Evolutionary conservation across 2,797 vertebrate genomes (phyloP), one percentile per base, ranked within the genome.

Genomic region (Lates japonicus): DNA sequence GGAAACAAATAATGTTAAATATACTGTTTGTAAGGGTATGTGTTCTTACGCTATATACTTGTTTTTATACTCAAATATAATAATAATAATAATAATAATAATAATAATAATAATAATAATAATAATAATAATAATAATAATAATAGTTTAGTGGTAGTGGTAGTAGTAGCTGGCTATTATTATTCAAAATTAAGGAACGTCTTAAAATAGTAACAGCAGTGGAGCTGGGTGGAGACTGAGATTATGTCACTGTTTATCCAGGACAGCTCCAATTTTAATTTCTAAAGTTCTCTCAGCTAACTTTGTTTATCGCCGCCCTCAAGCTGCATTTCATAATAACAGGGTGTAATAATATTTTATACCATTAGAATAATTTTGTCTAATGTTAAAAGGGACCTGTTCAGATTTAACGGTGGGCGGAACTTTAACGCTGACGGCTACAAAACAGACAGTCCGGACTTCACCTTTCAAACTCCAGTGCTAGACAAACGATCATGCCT

Each of bases 381-480:
- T 55, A 4, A 31, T 31, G 4, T 63, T 33, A 13, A 25, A 16
- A 9, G 10, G 25, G 2, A n/a, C 0, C 20, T 17, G 33, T 22
- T 2, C 22, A 48, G 52, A 20, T 20, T 60, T 44, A 51, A 19
- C 60, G n/a, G 52, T 80, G 82, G 87, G 88, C 86, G 91, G 91
- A 61, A 51, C 88, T 81, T 64, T 7, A 20, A 33, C 29, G 63
- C 44, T 81, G 74, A 83, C 70, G 80, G 62, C 61, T 75, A 76
- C 67, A 84, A 87, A 89, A 89, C 81, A 89, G 49, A 78, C 58
- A 58, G n/a, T 35, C 14, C 29, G 29, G 74, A 71, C 88, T 83
- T 86, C 80, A 88, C 76, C 85, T 79, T 85, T 89, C 74, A 91
- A 90, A 93, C 82, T 88, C 80, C 76, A 58, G 78, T 55, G 59